Evolutionary conservation across 2,797 vertebrate species (phyloP).

Genomic region (Rhynchotus rufescens): DNA sequence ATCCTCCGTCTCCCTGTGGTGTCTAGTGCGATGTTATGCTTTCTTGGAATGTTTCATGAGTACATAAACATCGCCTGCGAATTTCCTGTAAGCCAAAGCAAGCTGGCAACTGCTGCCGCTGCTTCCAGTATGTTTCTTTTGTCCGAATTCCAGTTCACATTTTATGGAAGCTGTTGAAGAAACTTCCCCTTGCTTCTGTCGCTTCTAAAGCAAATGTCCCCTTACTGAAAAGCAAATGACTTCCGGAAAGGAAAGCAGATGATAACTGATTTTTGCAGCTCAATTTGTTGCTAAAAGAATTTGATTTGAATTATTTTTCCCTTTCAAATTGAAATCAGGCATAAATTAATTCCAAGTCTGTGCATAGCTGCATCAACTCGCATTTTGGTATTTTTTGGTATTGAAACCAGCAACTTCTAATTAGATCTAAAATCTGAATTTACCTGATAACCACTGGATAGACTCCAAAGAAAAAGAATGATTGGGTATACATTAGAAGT

Average conservation of each 20-base stretch:
- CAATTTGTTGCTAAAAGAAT: neutral
- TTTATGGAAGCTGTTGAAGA: conserved; percentile 40
- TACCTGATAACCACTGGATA: neutral
- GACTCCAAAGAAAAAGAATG: neutral
- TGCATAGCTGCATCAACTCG: neutral
- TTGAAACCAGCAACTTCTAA: neutral
- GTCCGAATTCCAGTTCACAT: conserved; percentile 49
- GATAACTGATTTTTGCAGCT: neutral
- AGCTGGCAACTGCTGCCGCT: conserved; percentile 44
- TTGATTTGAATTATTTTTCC: neutral
- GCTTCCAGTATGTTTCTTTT: conserved; percentile 60
- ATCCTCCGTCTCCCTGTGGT: conserved; percentile 50
- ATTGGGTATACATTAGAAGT: neutral
- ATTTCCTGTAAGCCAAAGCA: conserved; percentile 71
- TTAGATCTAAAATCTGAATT: neutral
- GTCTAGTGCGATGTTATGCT: conserved; percentile 64
- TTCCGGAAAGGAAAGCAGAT: neutral
- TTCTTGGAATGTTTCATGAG: conserved; percentile 70
- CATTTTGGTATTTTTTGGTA: too few species aligned
- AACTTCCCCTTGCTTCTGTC: neutral
- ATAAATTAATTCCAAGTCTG: neutral
- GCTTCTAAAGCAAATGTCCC: neutral
- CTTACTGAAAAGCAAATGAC: neutral
- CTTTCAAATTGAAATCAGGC: neutral
- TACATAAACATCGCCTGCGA: conserved; percentile 50